phyloP scores from a whole-genome alignment of 2,888 invertebrate genomes.

The Eilema caniola region DNA sequence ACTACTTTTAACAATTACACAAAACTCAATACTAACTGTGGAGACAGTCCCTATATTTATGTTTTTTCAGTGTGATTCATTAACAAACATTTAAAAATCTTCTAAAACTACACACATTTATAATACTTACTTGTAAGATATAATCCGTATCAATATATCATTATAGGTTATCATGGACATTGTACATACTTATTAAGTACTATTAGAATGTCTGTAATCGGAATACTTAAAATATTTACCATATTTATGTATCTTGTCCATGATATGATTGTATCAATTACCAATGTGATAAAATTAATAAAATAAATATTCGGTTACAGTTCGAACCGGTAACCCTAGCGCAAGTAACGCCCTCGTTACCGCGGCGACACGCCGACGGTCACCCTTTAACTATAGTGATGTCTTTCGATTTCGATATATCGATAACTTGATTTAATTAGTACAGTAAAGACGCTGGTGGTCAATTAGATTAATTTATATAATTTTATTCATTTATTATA shows the following conservation, averaged over 20 bases:
- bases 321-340: slow-evolving; percentile 63
- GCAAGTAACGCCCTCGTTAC: slow-evolving; percentile 74
- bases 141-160: too few relatives aligned
- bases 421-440: slow-evolving; percentile 64
- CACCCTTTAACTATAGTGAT: slow-evolving; percentile 75
- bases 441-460: slow-evolving; percentile 5
- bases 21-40: too few relatives aligned
- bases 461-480: background rate
- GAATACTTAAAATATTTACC: background rate
- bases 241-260: too few relatives aligned
- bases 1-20: too few relatives aligned
- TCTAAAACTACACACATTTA: too few relatives aligned
- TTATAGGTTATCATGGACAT: too few relatives aligned
- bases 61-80: too few relatives aligned
- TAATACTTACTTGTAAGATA: too few relatives aligned
- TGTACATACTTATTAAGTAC: too few relatives aligned
- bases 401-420: slow-evolving; percentile 46
- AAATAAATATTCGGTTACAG: background rate
- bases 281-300: background rate
- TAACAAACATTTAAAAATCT: too few relatives aligned
- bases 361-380: slow-evolving; percentile 80
- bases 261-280: background rate
- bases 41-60: too few relatives aligned
- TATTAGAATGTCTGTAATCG: background rate
- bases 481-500: background rate